These are phyloP conservation scores for Drosophila parvula DNA, from an alignment of 1,140 invertebrate species.

Conservation along the genomic window DNA sequence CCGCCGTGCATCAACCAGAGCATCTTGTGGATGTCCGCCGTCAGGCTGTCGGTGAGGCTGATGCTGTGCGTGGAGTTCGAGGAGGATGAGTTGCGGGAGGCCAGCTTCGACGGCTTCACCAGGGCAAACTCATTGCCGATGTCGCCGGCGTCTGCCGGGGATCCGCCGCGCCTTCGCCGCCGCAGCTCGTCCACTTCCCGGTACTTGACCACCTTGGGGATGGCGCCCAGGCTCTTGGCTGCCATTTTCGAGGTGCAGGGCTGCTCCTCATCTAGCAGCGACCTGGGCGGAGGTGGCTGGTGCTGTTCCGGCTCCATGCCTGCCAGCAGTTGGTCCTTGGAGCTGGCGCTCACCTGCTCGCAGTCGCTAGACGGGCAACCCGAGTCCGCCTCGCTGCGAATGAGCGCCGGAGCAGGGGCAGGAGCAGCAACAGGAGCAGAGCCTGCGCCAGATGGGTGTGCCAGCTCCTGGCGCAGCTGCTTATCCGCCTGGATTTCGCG, in stretches of 20 bases:
- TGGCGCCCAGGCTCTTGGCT: conserved; percentile 88
- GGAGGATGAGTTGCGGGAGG: conserved; percentile 72
- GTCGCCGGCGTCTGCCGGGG: conserved; percentile 1
- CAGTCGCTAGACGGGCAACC: conserved; percentile 80
- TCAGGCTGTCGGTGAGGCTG: conserved; percentile 72
- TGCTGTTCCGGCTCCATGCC: conserved; percentile 83
- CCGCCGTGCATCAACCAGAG: conserved; percentile 79
- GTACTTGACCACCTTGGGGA: conserved; percentile 86
- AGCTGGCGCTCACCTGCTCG: conserved; percentile 87
- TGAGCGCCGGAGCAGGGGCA: conserved; percentile 28
- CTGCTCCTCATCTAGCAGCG: conserved; percentile 57
- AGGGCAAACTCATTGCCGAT: conserved; percentile 48
- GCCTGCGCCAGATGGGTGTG: conserved; percentile 23
- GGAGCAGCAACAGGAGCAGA: conserved; percentile 5
- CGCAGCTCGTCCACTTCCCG: conserved; percentile 75
- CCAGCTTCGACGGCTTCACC: conserved; percentile 55
- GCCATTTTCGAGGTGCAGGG: conserved; percentile 63
- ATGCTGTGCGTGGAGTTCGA: conserved; percentile 79
- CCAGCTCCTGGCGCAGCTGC: conserved; percentile 65
- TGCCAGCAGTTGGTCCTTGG: conserved; percentile 87
- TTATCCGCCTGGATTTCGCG: conserved; percentile 66
- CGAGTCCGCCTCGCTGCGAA: conserved; percentile 77
- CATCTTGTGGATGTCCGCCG: conserved; percentile 82
- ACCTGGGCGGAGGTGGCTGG: conserved; percentile 60
- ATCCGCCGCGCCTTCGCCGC: conserved; percentile 35